These are phyloP conservation scores for Tenthredo scrophulariae DNA, from an alignment of 2,888 invertebrate genomes.

Conservation along the genomic window DNA sequence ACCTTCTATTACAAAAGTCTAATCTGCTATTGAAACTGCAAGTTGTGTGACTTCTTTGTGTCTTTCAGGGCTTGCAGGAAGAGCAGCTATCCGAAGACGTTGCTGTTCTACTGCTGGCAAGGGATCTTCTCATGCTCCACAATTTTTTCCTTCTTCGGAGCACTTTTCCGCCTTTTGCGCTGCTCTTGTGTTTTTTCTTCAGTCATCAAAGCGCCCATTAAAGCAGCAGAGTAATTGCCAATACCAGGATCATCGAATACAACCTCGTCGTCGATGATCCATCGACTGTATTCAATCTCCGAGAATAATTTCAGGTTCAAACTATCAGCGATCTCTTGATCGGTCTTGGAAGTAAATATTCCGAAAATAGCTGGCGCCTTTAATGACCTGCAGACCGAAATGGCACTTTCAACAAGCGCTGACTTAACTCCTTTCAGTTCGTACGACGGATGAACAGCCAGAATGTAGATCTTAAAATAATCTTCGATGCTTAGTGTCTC, in stretches of 20 bases:
- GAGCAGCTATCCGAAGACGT: neutral
- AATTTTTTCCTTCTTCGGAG: neutral
- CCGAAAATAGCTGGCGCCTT: constrained; percentile 64
- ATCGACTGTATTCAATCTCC: constrained; percentile 78
- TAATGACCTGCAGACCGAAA: constrained; percentile 62
- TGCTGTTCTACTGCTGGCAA: neutral
- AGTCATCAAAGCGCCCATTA: constrained; percentile 66
- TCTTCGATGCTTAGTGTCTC: constrained; percentile 59
- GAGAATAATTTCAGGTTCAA: constrained; percentile 63
- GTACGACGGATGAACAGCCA: constrained; percentile 72
- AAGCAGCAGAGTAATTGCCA: constrained; percentile 78
- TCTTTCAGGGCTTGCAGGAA: neutral
- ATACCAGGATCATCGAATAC: constrained; percentile 79
- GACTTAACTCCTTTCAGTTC: constrained; percentile 62
- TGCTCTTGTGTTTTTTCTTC: constrained; percentile 47
- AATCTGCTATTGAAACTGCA: neutral
- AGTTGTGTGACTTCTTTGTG: neutral
- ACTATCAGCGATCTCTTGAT: constrained; percentile 64
- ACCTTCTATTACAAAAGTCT: neutral
- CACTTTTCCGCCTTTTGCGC: neutral
- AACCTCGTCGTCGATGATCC: constrained; percentile 76
- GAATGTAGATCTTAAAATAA: constrained; percentile 64
- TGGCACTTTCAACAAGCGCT: constrained; percentile 64
- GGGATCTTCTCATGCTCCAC: neutral
- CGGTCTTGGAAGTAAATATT: constrained; percentile 67